Base-by-base conservation (phyloP, 2,888 invertebrate species). In the Lasius platythorax region DNA sequence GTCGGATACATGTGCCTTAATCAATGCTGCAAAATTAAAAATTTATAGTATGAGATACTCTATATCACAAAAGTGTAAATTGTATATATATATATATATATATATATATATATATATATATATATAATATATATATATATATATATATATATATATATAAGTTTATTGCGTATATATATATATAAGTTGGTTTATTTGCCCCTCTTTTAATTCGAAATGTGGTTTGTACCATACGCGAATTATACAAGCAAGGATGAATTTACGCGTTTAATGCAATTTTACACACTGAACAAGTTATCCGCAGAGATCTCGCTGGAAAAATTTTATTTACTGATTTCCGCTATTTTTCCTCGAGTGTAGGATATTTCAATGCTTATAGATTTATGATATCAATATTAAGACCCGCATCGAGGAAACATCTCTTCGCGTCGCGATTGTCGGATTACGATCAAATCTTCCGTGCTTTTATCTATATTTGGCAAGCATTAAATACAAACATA, bases 401-500 rank as follows among this genome's bases (percentile, higher is more conserved):
- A 82, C 53, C 18, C 15, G 1, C 18, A 30, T 46, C 23, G 12
- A 76, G n/a, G 68, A 40, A 33, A 23, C 4, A 0, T 50, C 18
- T 43, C 46, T 50, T 63, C 3, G 18, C 23, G 12, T 3, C n/a
- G 11, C 58, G 50, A 81, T 68, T n/a, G 37, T 0, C n/a, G 15
- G 8, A 81, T 83, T 75, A 23, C 33, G 61, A 58, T 81, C 58
- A 61, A 70, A 70, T 11, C 23, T 70, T 78, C 63, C 50, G 3
- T 15, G n/a, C 15, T 66, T 64, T 82, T 85, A 70, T 84, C 76
- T 40, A 12, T 33, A 0, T 76, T 74, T n/a, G 33, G 18, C 63
- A 56, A 67, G 23, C 28, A 28, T 75, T 33, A 53, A 56, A 73
- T 64, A 64, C 64, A 50, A 66, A 37, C 12, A 43, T 68, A 40